Conservation (phyloP, 2,888 invertebrate genomes). For the Lucinisca nassula region DNA sequence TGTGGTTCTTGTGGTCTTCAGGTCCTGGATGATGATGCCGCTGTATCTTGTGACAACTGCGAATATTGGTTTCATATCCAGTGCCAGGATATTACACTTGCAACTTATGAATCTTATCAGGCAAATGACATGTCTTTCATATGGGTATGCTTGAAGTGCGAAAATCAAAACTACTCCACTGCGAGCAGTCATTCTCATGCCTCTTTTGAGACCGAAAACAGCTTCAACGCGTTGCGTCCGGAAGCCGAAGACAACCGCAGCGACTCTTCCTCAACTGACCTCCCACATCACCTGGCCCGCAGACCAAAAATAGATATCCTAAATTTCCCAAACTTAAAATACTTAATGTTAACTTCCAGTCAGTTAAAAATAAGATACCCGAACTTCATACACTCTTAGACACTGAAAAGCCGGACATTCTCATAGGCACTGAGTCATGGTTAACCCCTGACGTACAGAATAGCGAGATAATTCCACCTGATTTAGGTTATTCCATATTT, state of each 20-base stretch:
- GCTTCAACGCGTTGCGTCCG: not conserved
- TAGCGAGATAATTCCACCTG: not conserved
- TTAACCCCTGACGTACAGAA: not conserved
- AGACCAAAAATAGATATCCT: not conserved
- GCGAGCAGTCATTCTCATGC: not conserved
- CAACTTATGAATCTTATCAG: not conserved
- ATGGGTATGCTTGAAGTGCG: slow-evolving; percentile 16
- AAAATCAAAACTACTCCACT: not conserved
- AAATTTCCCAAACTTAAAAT: not conserved
- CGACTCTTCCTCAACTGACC: too few relatives aligned
- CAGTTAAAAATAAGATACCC: not conserved
- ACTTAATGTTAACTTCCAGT: not conserved
- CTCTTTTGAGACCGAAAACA: not conserved
- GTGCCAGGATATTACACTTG: not conserved
- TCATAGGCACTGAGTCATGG: not conserved
- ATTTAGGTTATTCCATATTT: not conserved
- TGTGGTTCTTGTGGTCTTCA: not conserved
- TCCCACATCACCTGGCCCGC: not conserved
- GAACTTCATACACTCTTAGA: not conserved
- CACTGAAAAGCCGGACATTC: not conserved
- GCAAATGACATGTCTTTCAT: not conserved
- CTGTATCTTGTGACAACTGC: slow-evolving; percentile 6
- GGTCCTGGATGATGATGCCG: slow-evolving; percentile 7
- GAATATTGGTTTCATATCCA: slow-evolving; percentile 17
- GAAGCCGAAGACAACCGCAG: not conserved